Conservation (phyloP, 30 jellyfish, hydroid and myxozoan genomes). For the Cassiopea andromeda region DNA sequence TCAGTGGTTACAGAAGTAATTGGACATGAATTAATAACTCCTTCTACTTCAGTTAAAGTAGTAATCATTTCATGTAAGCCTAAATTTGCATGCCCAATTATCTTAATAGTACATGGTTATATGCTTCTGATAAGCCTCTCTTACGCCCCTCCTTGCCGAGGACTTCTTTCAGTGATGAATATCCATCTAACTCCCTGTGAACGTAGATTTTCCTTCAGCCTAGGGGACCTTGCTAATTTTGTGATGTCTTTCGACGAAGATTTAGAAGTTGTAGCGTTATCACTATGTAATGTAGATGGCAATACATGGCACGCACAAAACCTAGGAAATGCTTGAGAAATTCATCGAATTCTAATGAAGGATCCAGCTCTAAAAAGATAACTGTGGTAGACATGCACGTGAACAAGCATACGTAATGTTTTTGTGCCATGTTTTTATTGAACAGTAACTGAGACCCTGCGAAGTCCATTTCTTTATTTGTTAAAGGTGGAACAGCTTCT, state of each 20-base stretch:
- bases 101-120: too few species aligned
- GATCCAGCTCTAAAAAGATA: not conserved
- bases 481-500: constrained; percentile 67
- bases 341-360: constrained; percentile 42
- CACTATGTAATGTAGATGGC: constrained; percentile 18
- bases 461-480: constrained; percentile 54
- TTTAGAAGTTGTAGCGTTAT: constrained; percentile 4
- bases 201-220: constrained; percentile 11
- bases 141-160: constrained; percentile 46
- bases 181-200: constrained; percentile 39
- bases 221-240: constrained; percentile 19
- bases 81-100: constrained; percentile 32
- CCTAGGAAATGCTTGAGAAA: constrained; percentile 69
- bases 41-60: constrained; percentile 10
- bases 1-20: constrained; percentile 29
- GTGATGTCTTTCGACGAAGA: constrained; percentile 48
- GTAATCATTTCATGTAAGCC: constrained; percentile 29
- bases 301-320: constrained; percentile 59
- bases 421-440: constrained; percentile 6
- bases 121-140: too few species aligned
- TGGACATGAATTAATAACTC: constrained; percentile 11
- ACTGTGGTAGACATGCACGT: constrained; percentile 51
- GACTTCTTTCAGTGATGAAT: constrained; percentile 11
- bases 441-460: constrained; percentile 45
- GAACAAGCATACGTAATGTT: constrained; percentile 49